A percentile compares a stretch with the other conserved stretches of the same genome.
Conservation (phyloP, 2,888 invertebrate genomes). For the Drosophila prostipennis region DNA sequence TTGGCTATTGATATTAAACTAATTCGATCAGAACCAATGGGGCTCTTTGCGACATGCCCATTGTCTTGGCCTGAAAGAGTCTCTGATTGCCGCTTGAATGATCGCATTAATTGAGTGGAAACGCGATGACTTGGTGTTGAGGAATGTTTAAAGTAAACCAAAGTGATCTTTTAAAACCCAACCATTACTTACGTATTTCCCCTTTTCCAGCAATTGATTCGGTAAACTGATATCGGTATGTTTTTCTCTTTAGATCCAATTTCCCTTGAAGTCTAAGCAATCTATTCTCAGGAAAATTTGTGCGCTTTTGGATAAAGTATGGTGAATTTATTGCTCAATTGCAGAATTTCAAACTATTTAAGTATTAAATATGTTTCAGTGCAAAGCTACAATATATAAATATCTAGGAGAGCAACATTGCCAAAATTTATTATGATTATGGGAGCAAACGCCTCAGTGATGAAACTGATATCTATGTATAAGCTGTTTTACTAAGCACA, state of each 20-base stretch:
- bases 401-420: too few species aligned
- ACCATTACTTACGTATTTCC: background rate
- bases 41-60: conserved; percentile 7
- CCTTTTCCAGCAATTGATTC: background rate
- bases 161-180: background rate
- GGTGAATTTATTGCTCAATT: too few species aligned
- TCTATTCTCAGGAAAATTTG: background rate
- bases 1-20: conserved; percentile 9
- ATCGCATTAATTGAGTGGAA: conserved; percentile 8
- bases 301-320: background rate
- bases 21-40: conserved; percentile 22
- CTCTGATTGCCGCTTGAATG: conserved; percentile 5
- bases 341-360: too few species aligned
- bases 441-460: background rate
- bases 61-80: conserved; percentile 20
- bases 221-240: background rate
- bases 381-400: too few species aligned
- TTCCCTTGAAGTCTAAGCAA: background rate
- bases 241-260: background rate
- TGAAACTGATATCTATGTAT: background rate
- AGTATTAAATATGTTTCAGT: too few species aligned
- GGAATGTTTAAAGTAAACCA: background rate
- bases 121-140: background rate
- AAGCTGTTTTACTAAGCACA: background rate
- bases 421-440: background rate